Base-by-base conservation (phyloP, 2,797 vertebrate species). In the Harpagifer antarcticus region DNA sequence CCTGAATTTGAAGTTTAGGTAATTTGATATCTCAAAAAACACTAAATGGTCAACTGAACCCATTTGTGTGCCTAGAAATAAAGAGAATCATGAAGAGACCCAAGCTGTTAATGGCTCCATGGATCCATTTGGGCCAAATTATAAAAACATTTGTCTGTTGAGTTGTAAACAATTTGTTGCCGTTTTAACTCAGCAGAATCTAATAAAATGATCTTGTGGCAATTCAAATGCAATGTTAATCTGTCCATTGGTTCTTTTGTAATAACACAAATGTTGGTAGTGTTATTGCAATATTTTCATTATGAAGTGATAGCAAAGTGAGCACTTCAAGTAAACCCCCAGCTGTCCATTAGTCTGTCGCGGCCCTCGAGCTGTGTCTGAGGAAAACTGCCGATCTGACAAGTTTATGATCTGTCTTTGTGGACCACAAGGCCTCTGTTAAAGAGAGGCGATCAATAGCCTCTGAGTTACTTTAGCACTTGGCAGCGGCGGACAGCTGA, bases 371-470 rank as follows among this genome's bases (percentile, higher is more conserved):
- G 79, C 61, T 10, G 61, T 23, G 52, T 85, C 66, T 81, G 68
- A 74, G 67, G 42, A 74, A 70, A 69, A 63, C 31, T 60, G 76
- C 67, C 50, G 31, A 76, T 56, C 17, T 69, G 79, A 84, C 79
- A 72, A 55, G 61, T 81, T 82, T 83, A 86, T 70, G 64, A 70
- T 63, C 11, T 5, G 31, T 69, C 50, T 77, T 47, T 68, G 72
- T 64, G 50, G 72, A 62, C 49, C 54, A 65, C 31, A 67, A 76
- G 42, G 20, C 31, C 2, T 74, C 52, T 48, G 78, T 75, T 44
- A 80, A 66, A 42, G 44, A 63, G 20, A 63, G 61, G 3, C 62
- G 61, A 87, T 89, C 76, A 69, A 84, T 82, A 76, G 71, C 52
- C 48, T 68, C 48, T 9, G 58, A 76, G 61, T 27, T 72, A 63